These are phyloP conservation scores for Bos indicus DNA, from an alignment of 2,113 vertebrate species.

Conservation along the genomic window DNA sequence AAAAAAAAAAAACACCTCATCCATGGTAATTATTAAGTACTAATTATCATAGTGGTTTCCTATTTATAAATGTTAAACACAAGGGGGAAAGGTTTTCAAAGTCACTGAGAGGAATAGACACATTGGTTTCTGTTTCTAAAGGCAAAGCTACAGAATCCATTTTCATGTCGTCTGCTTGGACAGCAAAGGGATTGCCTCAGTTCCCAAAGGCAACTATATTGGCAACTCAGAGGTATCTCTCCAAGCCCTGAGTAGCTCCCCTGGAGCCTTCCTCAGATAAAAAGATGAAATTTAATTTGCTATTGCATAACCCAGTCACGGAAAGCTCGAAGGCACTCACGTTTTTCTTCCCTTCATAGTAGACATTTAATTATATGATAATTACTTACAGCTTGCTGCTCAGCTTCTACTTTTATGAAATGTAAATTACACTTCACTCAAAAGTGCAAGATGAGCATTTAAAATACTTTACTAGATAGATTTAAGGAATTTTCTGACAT, in stretches of 20 bases:
- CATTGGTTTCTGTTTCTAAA: slow-evolving; percentile 44
- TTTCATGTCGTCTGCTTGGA: neutral
- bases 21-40: slow-evolving; percentile 44
- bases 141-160: slow-evolving; percentile 17
- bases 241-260: slow-evolving; percentile 56
- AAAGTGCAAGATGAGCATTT: slow-evolving; percentile 81
- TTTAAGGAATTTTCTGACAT: slow-evolving; percentile 77
- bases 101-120: neutral
- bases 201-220: slow-evolving; percentile 25
- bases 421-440: slow-evolving; percentile 83
- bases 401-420: slow-evolving; percentile 82
- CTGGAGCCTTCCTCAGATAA: slow-evolving; percentile 71
- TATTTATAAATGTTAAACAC: slow-evolving; percentile 54
- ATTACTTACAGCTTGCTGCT: slow-evolving; percentile 83
- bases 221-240: slow-evolving; percentile 57
- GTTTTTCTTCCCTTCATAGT: slow-evolving; percentile 77
- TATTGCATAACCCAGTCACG: slow-evolving; percentile 75
- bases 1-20: neutral
- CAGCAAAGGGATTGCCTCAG: slow-evolving; percentile 35
- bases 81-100: neutral
- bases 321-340: slow-evolving; percentile 74
- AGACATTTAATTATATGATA: slow-evolving; percentile 86
- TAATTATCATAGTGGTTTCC: slow-evolving; percentile 44
- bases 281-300: slow-evolving; percentile 79
- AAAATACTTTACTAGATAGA: slow-evolving; percentile 80